phyloP scores from a whole-genome alignment of 2,113 vertebrate species.

The Microtus pennsylvanicus region DNA sequence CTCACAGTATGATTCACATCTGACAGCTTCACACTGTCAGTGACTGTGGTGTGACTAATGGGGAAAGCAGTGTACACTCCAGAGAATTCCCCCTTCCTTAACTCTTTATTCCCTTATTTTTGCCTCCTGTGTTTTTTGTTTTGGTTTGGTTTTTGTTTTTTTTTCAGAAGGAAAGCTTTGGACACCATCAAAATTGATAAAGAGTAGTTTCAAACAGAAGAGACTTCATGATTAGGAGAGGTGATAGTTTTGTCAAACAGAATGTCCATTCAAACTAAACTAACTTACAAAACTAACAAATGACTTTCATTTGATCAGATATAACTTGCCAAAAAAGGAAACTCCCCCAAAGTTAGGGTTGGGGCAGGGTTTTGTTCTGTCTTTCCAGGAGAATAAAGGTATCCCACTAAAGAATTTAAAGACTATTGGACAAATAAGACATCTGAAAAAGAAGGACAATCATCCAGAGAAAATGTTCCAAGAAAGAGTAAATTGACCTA shows the following conservation, averaged over 20 bases:
- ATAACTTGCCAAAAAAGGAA: neutral
- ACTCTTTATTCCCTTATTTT: neutral
- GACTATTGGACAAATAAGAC: neutral
- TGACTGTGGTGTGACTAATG: neutral
- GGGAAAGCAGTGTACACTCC: neutral
- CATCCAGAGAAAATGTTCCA: neutral
- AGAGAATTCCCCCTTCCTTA: neutral
- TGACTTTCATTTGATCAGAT: neutral
- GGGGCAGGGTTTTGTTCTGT: neutral
- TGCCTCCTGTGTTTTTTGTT: neutral
- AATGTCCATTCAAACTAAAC: neutral
- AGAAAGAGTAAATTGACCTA: neutral
- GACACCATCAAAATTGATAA: neutral
- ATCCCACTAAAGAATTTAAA: neutral
- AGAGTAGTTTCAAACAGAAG: neutral
- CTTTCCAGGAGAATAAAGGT: neutral
- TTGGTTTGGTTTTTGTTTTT: neutral
- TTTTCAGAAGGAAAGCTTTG: neutral
- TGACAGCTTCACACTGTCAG: neutral
- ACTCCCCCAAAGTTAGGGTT: neutral
- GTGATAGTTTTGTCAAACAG: neutral
- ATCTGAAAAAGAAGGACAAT: neutral
- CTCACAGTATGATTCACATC: neutral
- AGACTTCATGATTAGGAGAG: neutral
- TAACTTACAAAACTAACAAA: neutral